Evolutionary conservation across 2,888 invertebrate genomes (phyloP), one percentile per base, ranked within the genome.

Genomic region (Corbicula japonica): DNA sequence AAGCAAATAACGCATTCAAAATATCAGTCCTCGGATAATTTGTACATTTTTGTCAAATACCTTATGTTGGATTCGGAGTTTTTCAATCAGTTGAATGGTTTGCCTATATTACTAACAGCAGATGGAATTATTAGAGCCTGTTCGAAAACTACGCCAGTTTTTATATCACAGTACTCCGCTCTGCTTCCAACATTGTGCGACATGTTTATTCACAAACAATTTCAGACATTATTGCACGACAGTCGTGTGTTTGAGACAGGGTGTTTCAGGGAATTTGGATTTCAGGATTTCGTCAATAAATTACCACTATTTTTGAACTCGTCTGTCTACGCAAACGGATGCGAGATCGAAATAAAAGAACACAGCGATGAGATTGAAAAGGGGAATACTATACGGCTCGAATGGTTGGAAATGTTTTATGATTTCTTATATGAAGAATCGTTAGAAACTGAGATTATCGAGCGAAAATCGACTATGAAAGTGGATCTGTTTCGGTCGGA

Each of bases 51-150:
- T 18, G 21, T 84, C 10, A 2, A 58, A 32, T 83, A 65, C 61
- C 65, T 83, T 26, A 41, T 32, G 10, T 18, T 46, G 8, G 73
- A 69, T 23, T 32, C 58, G 1, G 18, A 46, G 1, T 83, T 82
- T 48, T 10, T 18, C 10, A 28, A 28, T 8, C n/a, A 71, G 10
- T 38, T 80, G n/a, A 30, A 68, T 15, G 78, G 78, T 10, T 38
- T 87, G 2, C 85, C 87, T 23, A 28, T 87, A 10, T 65, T 80
- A 50, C 10, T 87, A 2, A 80, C 80, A 50, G 48, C 61, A 21
- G 83, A 80, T 62, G 34, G 41, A 12, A 35, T 48, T 6, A 12
- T 83, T 26, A 28, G 66, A 26, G 30, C 23, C 21, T 86, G 75
- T 50, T 41, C 21, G 2, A n/a, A 0, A 2, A 41, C 54, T 10